Conservation (phyloP, 2,888 invertebrate genomes). For the Artemia sinica region DNA sequence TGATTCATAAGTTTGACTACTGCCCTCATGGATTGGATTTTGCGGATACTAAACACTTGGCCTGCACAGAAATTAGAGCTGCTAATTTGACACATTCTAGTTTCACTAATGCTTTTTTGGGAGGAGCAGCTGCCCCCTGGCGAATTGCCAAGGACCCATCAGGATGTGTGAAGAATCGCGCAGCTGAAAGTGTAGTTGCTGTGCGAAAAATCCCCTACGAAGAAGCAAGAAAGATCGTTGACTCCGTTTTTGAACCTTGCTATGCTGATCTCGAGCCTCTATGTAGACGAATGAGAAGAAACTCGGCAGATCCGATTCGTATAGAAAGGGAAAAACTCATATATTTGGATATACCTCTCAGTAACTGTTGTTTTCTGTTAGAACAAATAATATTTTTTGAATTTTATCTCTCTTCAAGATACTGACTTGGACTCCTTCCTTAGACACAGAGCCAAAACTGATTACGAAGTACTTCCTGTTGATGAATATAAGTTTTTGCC, state of each 20-base stretch:
- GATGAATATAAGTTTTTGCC: too few species aligned
- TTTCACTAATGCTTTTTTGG: slow-evolving; percentile 56
- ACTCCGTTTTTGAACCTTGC: slow-evolving; percentile 74
- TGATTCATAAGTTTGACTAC: slow-evolving; percentile 91
- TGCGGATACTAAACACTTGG: slow-evolving; percentile 72
- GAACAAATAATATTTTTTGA: too few species aligned
- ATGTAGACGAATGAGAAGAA: slow-evolving; percentile 33
- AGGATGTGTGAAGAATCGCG: slow-evolving; percentile 80
- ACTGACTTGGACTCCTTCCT: too few species aligned
- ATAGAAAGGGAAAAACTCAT: too few species aligned
- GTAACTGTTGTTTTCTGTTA: too few species aligned
- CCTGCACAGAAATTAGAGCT: slow-evolving; percentile 86
- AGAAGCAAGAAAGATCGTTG: slow-evolving; percentile 57
- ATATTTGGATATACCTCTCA: too few species aligned
- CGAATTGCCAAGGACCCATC: slow-evolving; percentile 56
- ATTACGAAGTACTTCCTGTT: too few species aligned
- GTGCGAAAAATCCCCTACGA: slow-evolving; percentile 52
- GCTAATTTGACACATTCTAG: slow-evolving; percentile 87
- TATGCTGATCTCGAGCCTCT: slow-evolving; percentile 83
- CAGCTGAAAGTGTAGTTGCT: slow-evolving; percentile 60
- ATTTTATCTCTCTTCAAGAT: too few species aligned
- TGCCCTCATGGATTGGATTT: slow-evolving; percentile 76
- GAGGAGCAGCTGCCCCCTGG: slow-evolving; percentile 54
- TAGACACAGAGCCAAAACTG: too few species aligned
- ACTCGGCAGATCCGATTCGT: slow-evolving; percentile 53